Evolutionary conservation across 2,797 vertebrate genomes (phyloP), one percentile per base, ranked within the genome.

Genomic region (Poecilia wingei): DNA sequence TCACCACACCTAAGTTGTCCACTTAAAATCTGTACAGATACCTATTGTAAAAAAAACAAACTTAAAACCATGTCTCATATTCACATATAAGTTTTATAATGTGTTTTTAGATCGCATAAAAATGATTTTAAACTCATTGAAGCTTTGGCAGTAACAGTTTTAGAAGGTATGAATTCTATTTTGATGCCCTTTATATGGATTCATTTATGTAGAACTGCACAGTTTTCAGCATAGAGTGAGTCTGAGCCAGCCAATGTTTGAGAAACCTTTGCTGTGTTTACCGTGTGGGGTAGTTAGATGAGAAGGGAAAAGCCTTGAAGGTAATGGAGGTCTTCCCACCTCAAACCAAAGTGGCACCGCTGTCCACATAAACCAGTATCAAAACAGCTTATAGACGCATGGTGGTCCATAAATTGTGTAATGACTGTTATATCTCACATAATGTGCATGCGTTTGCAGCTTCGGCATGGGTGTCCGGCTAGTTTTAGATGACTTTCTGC

Each of bases 191-290:
- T 39, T 41, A 68, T 66, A 22, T 41, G 41, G 64, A 41, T 25
- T 5, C 10, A 41, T 25, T 68, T 22, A 25, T 41, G 36, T 46
- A 76, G 79, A 75, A 82, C 70, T 83, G 53, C 76, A 43, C 47
- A 80, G 75, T 76, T 88, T 92, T 91, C 73, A 85, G 82, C n/a
- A 57, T 36, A 76, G 69, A 64, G 47, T 68, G n/a, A 81, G 31
- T 25, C 12, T 72, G 14, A 46, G 20, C 57, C 73, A 53, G 41
- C 47, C 78, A 80, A 28, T 45, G 75, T 69, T 66, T 79, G 87
- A 84, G 82, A 76, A 90, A 89, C 84, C 74, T 80, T 77, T 87
- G 49, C 83, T 59, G 66, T 91, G 85, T 93, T 92, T 90, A 81
- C 83, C 47, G 76, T 86, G 73, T 79, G 82, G 83, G 75, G 75